phyloP scores from a whole-genome alignment of 64 coral and sea anemone genomes.

The Montipora cactus region DNA sequence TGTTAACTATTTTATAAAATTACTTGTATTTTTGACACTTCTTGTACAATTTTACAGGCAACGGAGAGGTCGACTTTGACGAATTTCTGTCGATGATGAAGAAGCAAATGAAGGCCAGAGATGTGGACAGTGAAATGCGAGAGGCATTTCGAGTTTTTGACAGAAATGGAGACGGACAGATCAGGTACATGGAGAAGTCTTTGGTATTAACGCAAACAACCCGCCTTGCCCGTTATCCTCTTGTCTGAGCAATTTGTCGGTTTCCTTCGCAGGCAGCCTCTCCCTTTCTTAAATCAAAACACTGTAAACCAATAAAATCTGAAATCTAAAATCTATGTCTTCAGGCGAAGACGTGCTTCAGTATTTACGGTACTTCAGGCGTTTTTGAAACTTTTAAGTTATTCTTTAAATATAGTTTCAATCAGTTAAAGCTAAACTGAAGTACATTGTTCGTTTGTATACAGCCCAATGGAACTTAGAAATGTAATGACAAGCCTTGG shows the following conservation, averaged over 20 bases:
- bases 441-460: neutral
- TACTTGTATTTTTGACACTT: too few relatives aligned
- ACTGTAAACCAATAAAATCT: too few relatives aligned
- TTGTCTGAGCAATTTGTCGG: too few relatives aligned
- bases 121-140: slow-evolving; percentile 88
- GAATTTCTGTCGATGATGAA: slow-evolving; percentile 98
- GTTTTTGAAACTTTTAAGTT: too few relatives aligned
- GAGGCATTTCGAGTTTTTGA: slow-evolving; percentile 98
- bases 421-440: neutral
- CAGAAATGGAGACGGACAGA: slow-evolving; percentile 93
- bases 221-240: too few relatives aligned
- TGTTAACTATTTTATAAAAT: too few relatives aligned
- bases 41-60: slow-evolving; percentile 57
- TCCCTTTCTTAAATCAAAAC: too few relatives aligned
- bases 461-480: slow-evolving; percentile 75
- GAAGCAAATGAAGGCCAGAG: slow-evolving; percentile 89
- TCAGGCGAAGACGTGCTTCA: too few relatives aligned
- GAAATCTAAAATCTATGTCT: too few relatives aligned
- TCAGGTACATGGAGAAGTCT: slow-evolving; percentile 40
- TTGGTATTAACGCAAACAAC: too few relatives aligned
- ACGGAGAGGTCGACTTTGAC: slow-evolving; percentile 97
- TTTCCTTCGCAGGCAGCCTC: too few relatives aligned
- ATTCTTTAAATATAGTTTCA: neutral
- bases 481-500: slow-evolving; percentile 88
- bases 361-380: too few relatives aligned